Evolutionary conservation across 1,140 invertebrate species (phyloP), one percentile per base, ranked within the genome.

Genomic region (Tetranychus urticae): DNA sequence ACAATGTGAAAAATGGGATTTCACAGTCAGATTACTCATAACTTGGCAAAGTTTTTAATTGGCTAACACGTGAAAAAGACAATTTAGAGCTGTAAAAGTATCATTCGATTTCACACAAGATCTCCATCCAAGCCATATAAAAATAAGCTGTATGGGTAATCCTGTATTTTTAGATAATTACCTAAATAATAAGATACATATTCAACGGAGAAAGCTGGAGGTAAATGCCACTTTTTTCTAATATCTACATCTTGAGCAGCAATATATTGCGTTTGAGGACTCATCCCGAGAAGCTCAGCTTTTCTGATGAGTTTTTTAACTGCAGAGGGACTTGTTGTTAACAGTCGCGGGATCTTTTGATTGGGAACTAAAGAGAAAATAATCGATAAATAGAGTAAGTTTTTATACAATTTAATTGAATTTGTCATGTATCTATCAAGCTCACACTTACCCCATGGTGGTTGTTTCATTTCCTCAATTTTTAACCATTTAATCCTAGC

Each of bases 161-260:
- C 4, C 4, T 31, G 34, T n/a, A 31, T 3, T 39, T 36, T 39
- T 2, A 5, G 33, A 58, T 47, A 2, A 47, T 46, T 64, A 63
- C 93, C 89, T 48, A 91, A 73, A 71, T 88, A 96, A 71, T 96
- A 96, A 12, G 84, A 86, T 48, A 93, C 85, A 71, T 92, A 97
- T 71, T 96, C 91, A 0, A 92, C 84, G 59, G 82, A 89, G 61
- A 82, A 88, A 0, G 89, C 87, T 0, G 89, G 88, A 3, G 86
- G 81, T 58, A 93, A 84, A 70, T 93, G 86, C 84, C 89, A 92
- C 67, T 92, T 92, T 68, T 88, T 89, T 7, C 84, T 79, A 7
- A 91, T 81, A 68, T 92, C 87, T 1, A 82, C 80, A 3, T 83
- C 81, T 46, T 85, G 80, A 33, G 48, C 39, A 45, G 57, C 50